Evolutionary conservation across 2,888 invertebrate genomes (phyloP).

Genomic region (Agrochola macilenta): DNA sequence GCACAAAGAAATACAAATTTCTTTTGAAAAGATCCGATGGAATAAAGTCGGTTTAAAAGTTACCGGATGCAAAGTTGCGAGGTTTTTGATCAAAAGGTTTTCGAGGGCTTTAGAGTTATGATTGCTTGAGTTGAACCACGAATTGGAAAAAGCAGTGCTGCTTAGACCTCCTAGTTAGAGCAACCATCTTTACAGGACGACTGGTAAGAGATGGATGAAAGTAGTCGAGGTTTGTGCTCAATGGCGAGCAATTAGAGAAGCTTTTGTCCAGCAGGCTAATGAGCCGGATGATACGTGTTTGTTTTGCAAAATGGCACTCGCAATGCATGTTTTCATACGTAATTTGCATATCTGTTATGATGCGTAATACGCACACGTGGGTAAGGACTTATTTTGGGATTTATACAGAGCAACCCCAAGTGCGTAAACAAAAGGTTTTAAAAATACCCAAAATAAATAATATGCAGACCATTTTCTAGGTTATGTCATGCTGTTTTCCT

Average conservation of each 20-base stretch:
- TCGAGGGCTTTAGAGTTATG: slow-evolving; percentile 26
- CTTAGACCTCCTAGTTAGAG: not conserved
- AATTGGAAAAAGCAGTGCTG: slow-evolving; percentile 5
- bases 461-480: not conserved
- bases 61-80: slow-evolving; percentile 30
- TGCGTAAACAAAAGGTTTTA: slow-evolving; percentile 16
- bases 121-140: slow-evolving; percentile 21
- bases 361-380: slow-evolving; percentile 7
- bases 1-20: slow-evolving; percentile 44
- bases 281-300: not conserved
- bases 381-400: not conserved
- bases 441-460: not conserved
- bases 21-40: slow-evolving; percentile 30
- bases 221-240: not conserved
- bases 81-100: slow-evolving; percentile 46
- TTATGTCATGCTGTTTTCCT: not conserved
- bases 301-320: not conserved
- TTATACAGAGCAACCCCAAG: slow-evolving; percentile 1
- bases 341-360: slow-evolving; percentile 30
- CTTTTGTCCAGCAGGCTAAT: not conserved
- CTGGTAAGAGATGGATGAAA: not conserved
- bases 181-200: not conserved
- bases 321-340: slow-evolving; percentile 9
- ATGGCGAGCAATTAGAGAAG: not conserved
- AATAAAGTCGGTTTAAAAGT: slow-evolving; percentile 47